Percentiles rank a stretch among this genome's conserved stretches.
These are phyloP conservation scores for Coptotermes formosanus DNA, from an alignment of 1,140 invertebrate species.

Conservation along the genomic window DNA sequence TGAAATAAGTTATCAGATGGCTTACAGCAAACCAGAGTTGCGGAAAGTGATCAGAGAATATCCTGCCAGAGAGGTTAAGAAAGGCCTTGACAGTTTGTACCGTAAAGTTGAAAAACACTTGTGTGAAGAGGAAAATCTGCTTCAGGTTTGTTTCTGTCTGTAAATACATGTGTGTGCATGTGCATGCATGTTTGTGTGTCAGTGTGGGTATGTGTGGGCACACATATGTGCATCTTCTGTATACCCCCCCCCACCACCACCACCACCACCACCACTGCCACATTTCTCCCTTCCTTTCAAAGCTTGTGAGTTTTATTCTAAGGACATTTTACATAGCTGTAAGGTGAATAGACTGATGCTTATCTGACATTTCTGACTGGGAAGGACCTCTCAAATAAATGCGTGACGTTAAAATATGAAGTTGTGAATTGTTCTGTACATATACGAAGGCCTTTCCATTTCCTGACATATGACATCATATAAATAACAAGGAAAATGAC, in stretches of 20 bases:
- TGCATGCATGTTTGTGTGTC: not conserved
- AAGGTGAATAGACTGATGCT: too few species aligned
- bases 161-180: not conserved
- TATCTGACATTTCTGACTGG: too few species aligned
- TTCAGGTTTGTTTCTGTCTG: slow-evolving; percentile 21
- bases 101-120: slow-evolving; percentile 97
- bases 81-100: slow-evolving; percentile 91
- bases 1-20: slow-evolving; percentile 97
- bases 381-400: too few species aligned
- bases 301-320: too few species aligned
- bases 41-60: slow-evolving; percentile 94
- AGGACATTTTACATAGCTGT: too few species aligned
- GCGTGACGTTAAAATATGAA: too few species aligned
- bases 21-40: slow-evolving; percentile 95
- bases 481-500: too few species aligned
- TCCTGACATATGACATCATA: too few species aligned
- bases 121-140: slow-evolving; percentile 85
- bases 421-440: too few species aligned
- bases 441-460: too few species aligned
- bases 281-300: not conserved
- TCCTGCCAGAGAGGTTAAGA: slow-evolving; percentile 93
- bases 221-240: too few species aligned
- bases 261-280: not conserved
- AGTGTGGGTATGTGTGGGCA: too few species aligned
- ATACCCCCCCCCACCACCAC: not conserved